Base-by-base conservation (phyloP, 2,113 vertebrate species). In the Vicugna pacos region DNA sequence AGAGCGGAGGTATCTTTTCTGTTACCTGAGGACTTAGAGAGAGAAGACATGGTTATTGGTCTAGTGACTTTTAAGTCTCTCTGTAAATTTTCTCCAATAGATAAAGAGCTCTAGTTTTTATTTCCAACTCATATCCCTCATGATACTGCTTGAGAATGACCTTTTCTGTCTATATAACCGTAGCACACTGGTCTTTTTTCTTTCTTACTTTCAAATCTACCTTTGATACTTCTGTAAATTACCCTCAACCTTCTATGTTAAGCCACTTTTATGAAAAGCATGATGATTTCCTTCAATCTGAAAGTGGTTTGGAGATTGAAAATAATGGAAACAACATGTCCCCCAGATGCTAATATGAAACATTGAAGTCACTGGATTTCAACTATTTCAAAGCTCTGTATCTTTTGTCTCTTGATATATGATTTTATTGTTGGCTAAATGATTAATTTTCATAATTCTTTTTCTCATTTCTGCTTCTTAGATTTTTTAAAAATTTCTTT, bases 241-340 rank as follows among this genome's bases (percentile, higher is more conserved):
- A 58, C 22, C 62, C 50, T 94, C 50, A 73, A 20, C n/a, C 56
- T 79, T 90, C 30, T 50, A 48, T 13, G 89, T 67, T 89, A 58
- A 26, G 32, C 15, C 60, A 69, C 48, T 89, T 70, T 17, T 17
- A 19, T 90, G 42, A 70, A 69, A 87, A 83, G 11, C 42, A 0
- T 70, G 28, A 50, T 54, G 2, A 62, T 91, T 88, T 90, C 60
- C 32, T 69, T 93, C 32, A 0, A 9, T 82, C 28, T 58, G 2
- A 80, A 81, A 96, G 13, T 91, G n/a, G 6, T 73, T 91, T 56
- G 50, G 64, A 91, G 64, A 82, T 30, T 24, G 22, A 54, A 88
- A 60, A 67, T 16, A 82, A 75, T 75, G 20, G 60, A 62, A 90
- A 67, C 84, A 75, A 48, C 26, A 60, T 76, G 8, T 85, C 64